Conservation (phyloP, 2,113 vertebrate genomes). For the Pedetes capensis region DNA sequence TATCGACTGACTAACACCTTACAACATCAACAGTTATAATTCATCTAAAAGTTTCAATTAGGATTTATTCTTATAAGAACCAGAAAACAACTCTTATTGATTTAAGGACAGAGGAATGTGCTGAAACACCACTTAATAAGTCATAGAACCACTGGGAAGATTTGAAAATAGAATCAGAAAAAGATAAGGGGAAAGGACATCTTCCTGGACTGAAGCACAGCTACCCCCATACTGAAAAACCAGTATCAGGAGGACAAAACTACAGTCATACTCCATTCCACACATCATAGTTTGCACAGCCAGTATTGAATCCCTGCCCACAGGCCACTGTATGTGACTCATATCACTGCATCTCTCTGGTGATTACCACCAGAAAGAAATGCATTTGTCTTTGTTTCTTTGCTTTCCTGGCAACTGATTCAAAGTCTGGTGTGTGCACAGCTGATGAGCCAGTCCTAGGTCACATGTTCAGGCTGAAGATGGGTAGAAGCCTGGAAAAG, state of each 20-base stretch:
- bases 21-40: not conserved
- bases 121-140: not conserved
- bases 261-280: not conserved
- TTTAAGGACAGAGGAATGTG: not conserved
- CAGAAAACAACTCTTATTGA: not conserved
- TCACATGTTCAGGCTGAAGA: not conserved
- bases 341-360: not conserved
- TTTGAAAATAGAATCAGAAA: constrained; percentile 17
- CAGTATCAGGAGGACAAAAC: not conserved
- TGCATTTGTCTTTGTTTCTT: not conserved
- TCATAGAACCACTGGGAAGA: not conserved
- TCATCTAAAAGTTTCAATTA: not conserved
- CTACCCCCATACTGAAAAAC: not conserved
- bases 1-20: too few species aligned
- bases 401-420: not conserved
- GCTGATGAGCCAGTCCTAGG: not conserved
- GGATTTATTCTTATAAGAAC: not conserved
- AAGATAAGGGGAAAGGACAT: not conserved
- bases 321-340: too few species aligned
- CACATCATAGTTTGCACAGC: not conserved
- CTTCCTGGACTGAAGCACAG: not conserved
- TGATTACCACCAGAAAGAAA: not conserved
- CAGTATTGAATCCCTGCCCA: not conserved
- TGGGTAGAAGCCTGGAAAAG: not conserved
- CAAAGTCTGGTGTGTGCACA: not conserved